phyloP scores from a whole-genome alignment of 2,113 vertebrate species.

The Condylura cristata region DNA sequence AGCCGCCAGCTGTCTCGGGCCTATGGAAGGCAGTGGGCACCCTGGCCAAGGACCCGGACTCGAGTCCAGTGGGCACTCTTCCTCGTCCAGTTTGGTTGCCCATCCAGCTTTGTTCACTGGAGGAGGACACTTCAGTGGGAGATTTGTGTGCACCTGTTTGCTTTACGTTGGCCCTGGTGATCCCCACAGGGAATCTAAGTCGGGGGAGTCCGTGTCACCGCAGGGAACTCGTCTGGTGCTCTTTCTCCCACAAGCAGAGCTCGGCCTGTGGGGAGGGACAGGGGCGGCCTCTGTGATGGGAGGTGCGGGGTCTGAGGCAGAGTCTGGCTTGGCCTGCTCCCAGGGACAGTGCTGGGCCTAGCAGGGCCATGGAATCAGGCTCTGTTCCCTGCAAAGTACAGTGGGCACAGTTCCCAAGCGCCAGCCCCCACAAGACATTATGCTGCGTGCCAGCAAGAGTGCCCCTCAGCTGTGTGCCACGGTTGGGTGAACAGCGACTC shows the following conservation, averaged over 20 bases:
- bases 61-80: no score
- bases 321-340: neutral
- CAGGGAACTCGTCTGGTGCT: neutral
- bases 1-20: no score
- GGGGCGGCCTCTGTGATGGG: neutral
- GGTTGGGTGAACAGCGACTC: neutral
- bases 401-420: neutral
- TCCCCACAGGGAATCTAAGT: neutral
- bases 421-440: neutral
- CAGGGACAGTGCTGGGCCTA: neutral
- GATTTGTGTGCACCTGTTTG: neutral
- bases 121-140: neutral
- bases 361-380: neutral
- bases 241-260: neutral
- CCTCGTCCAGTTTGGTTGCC: no score
- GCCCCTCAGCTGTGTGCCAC: neutral
- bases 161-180: constrained; percentile 9
- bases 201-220: neutral
- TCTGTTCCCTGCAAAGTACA: neutral
- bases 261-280: no score
- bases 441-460: neutral
- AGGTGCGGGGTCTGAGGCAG: neutral
- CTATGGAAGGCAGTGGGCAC: no score
- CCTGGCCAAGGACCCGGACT: no score
- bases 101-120: constrained; percentile 19